These are phyloP conservation scores for Onychomys leucogaster DNA, from an alignment of 2,797 vertebrate genomes.

Conservation along the genomic window DNA sequence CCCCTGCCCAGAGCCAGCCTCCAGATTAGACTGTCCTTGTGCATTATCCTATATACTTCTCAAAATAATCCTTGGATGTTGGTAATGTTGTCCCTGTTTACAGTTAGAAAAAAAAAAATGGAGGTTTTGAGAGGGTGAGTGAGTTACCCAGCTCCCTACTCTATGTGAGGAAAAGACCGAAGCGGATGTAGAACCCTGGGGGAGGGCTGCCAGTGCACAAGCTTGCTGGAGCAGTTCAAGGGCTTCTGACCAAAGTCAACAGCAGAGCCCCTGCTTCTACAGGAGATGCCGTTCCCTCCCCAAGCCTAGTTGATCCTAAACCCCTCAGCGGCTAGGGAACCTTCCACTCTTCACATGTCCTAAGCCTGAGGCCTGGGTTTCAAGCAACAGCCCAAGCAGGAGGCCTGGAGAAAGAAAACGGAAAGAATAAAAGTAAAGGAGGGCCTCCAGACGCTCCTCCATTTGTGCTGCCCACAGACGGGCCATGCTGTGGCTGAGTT, in stretches of 20 bases:
- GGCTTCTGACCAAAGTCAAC: background rate
- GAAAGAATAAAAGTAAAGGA: background rate
- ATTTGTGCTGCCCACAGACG: background rate
- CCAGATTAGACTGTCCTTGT: background rate
- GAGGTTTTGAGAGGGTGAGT: background rate
- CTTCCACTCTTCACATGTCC: background rate
- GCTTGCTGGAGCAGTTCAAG: background rate
- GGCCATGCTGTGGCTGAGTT: background rate
- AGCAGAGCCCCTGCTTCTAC: background rate
- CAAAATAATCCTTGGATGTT: background rate
- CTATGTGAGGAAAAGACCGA: background rate
- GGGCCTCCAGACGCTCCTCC: background rate
- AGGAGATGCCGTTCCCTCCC: background rate
- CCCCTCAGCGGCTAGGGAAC: background rate
- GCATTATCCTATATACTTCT: background rate
- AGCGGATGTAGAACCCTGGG: background rate
- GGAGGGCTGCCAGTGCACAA: background rate
- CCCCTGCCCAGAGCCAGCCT: background rate
- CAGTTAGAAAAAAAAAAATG: background rate
- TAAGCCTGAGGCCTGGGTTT: conserved; percentile 1
- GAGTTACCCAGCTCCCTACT: background rate
- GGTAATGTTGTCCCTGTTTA: background rate
- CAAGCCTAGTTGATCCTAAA: background rate
- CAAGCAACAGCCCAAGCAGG: background rate
- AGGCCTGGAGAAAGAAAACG: background rate